Conservation (phyloP, 2,888 invertebrate genomes). For the Metallyticus violacea region DNA sequence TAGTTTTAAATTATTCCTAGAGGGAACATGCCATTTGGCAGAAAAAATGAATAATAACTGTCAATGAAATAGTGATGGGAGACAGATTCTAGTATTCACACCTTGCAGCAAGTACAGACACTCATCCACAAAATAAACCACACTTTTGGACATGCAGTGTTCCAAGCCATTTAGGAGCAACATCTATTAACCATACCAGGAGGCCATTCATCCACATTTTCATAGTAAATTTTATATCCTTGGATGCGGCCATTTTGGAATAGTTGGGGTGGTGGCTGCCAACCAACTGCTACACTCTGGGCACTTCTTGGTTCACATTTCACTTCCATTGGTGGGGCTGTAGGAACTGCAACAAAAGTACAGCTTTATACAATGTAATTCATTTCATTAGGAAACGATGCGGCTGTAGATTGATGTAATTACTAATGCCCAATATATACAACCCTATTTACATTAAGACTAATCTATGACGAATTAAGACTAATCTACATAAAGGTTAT, state of each 20-base stretch:
- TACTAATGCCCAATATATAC: no score
- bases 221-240: constrained; percentile 50
- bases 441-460: no score
- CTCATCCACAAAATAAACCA: neutral
- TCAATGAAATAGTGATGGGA: neutral
- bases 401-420: neutral
- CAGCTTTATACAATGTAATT: neutral
- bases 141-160: neutral
- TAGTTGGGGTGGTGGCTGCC: constrained; percentile 37
- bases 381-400: neutral
- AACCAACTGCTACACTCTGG: constrained; percentile 41
- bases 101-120: neutral
- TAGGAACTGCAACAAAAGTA: constrained; percentile 38
- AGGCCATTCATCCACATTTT: constrained; percentile 34
- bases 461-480: no score
- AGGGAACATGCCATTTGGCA: neutral
- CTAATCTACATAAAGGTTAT: no score
- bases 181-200: constrained; percentile 20
- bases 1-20: neutral
- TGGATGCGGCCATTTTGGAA: constrained; percentile 47
- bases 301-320: constrained; percentile 39
- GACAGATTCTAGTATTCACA: neutral
- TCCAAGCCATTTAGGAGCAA: neutral
- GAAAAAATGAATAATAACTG: neutral
- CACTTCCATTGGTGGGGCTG: constrained; percentile 39